Evolutionary conservation across 1,140 invertebrate species (phyloP).

Genomic region (Cherax quadricarinatus): DNA sequence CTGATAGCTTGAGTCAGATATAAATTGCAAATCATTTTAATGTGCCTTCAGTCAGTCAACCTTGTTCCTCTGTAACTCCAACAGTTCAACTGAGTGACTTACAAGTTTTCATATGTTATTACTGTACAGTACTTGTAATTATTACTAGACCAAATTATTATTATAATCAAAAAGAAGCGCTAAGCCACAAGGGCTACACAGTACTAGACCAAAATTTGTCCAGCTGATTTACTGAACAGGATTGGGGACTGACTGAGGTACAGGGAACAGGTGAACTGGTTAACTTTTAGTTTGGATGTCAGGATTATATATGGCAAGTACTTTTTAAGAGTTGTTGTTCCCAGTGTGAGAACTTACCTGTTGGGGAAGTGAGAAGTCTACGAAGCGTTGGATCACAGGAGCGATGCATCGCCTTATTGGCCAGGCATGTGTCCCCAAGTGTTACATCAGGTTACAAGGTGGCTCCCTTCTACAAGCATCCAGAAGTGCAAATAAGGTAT

Average conservation of each 20-base stretch:
- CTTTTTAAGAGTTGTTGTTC: background rate
- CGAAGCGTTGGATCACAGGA: background rate
- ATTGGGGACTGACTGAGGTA: background rate
- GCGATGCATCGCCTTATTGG: background rate
- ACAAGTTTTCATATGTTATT: background rate
- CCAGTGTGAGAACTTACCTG: conserved; percentile 33
- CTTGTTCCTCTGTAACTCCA: conserved; percentile 1
- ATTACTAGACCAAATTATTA: background rate
- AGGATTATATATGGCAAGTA: background rate
- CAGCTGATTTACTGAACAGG: background rate
- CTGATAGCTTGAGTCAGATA: background rate
- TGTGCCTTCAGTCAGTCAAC: background rate
- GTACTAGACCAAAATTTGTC: background rate
- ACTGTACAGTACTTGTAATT: background rate
- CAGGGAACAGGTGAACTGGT: background rate
- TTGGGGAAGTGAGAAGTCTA: background rate
- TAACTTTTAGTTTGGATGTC: background rate
- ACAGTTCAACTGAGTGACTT: background rate
- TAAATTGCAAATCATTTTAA: background rate
- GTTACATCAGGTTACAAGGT: background rate
- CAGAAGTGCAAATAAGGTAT: background rate
- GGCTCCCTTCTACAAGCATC: conserved; percentile 19
- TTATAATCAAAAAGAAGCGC: no score
- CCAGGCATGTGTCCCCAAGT: background rate
- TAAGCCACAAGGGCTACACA: no score